Base-by-base conservation (phyloP, 2,888 invertebrate species). In the Ferdinandea cuprea region DNA sequence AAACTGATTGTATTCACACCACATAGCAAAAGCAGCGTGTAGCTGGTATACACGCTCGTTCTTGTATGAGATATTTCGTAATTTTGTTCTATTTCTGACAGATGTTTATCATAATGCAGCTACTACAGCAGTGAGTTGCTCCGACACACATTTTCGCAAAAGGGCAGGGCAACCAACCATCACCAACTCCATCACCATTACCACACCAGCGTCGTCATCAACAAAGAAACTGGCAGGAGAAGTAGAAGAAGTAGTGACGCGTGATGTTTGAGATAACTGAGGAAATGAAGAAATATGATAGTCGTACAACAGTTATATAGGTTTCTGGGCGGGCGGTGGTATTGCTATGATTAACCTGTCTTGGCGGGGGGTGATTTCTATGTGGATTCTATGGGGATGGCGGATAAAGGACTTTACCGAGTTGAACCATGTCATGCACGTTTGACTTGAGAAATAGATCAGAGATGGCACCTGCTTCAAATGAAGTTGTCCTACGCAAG, bases 81-180 rank as follows among this genome's bases (percentile, higher is more conserved):
- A 81, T 81, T 72, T 77, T 76, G 65, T 76, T 69, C 65, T 65
- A 58, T 50, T 65, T 35, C 77, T 77, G 76, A 77, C 71, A 77
- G 71, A 81, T 77, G 81, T 81, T 77, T 50, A 77, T 81, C 77
- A 81, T 77, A 81, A 77, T 71, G 77, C 77, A 59, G 63, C 56
- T 50, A 63, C 50, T 40, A 32, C 28, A 40, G 28, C 13, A 48
- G 13, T 46, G 32, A 35, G 25, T 35, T 63, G 21, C 35, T 25
- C 17, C 25, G 15, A 9, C n/a, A n/a, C n/a, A n/a, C n/a, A n/a
- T n/a, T n/a, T n/a, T n/a, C n/a, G n/a, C n/a, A n/a, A n/a, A n/a
- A n/a, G n/a, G n/a, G n/a, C n/a, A n/a, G n/a, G n/a, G n/a, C n/a
- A n/a, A 9, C 19, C 35, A 30, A 3, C 3, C 19, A 21, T 9